These are phyloP conservation scores for Spea multiplicata DNA, from an alignment of 2,113 vertebrate species.

Conservation along the genomic window DNA sequence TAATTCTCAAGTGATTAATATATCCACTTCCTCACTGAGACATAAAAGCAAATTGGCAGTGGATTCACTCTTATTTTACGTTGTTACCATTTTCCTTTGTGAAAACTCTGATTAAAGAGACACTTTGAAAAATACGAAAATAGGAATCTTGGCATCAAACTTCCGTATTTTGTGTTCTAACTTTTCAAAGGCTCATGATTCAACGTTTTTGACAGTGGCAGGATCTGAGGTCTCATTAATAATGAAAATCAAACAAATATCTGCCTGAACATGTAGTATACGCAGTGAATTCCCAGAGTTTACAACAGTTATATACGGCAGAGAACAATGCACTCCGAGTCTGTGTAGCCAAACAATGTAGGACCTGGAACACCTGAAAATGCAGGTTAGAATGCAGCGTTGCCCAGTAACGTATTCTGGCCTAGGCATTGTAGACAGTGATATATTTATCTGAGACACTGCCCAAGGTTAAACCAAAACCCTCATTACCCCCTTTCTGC, in stretches of 20 bases:
- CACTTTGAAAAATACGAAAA: conserved; percentile 6
- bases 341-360: neutral
- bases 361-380: conserved; percentile 20
- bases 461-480: too few species aligned
- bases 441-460: too few species aligned
- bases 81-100: conserved; percentile 6
- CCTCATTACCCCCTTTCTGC: too few species aligned
- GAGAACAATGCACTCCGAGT: neutral
- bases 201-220: conserved; percentile 20
- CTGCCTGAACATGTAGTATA: conserved; percentile 23
- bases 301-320: conserved; percentile 3
- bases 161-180: conserved; percentile 30
- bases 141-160: neutral
- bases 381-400: neutral
- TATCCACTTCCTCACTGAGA: neutral
- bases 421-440: too few species aligned
- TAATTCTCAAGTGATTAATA: too few species aligned
- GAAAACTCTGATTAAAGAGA: conserved; percentile 6
- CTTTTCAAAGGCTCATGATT: conserved; percentile 12
- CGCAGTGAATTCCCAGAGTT: conserved; percentile 11
- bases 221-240: conserved; percentile 36
- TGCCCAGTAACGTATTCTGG: too few species aligned
- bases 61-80: conserved; percentile 16
- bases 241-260: conserved; percentile 32
- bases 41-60: conserved; percentile 1